Evolutionary conservation across 2,888 invertebrate species (phyloP), one percentile per base, ranked within the genome.

Genomic region (Ferrisia virgata): DNA sequence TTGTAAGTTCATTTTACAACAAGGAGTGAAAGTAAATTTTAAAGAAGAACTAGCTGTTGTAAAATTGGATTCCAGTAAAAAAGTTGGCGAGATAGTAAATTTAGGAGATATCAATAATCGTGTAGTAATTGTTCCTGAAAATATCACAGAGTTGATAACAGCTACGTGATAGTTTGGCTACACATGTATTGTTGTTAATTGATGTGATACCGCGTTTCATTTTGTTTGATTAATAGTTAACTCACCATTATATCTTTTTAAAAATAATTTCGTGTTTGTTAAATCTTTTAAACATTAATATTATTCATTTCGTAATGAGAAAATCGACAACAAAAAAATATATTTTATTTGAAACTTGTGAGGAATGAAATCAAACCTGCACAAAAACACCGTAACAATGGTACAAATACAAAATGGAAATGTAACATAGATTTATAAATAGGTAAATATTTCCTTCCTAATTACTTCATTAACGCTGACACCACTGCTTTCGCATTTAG

Each of bases 401-500:
- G 33, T 76, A 36, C 36, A 8, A 36, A 33, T 28, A 36, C 36
- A 76, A 76, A 69, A 36, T 76, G 72, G 72, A 76, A 76, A 76
- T 76, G 69, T 69, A 69, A 36, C 36, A 15, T 36, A 33, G 18
- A 33, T 18, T 64, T 28, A 36, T 33, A 69, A 72, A 36, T 4
- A 31, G 9, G n/a, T n/a, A n/a, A 76, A 76, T 8, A 5, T 33
- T 36, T 6, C 18, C 9, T 2, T 9, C 15, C 39, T 8, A 15
- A 64, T 83, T 89, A 96, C 90, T 97, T 98, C 94, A 99, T 96
- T 85, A 99, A 91, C 84, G 98, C 95, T 88, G 96, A 94, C 5
- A 99, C 99, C 58, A 99, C 98, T 83, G 98, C 97, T 88, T 95
- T 96, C 11, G 95, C 96, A 89, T 99, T 99, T 86, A 99, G 91